Evolutionary conservation across 2,113 vertebrate species (phyloP).

Genomic region (Atractosteus spatula): DNA sequence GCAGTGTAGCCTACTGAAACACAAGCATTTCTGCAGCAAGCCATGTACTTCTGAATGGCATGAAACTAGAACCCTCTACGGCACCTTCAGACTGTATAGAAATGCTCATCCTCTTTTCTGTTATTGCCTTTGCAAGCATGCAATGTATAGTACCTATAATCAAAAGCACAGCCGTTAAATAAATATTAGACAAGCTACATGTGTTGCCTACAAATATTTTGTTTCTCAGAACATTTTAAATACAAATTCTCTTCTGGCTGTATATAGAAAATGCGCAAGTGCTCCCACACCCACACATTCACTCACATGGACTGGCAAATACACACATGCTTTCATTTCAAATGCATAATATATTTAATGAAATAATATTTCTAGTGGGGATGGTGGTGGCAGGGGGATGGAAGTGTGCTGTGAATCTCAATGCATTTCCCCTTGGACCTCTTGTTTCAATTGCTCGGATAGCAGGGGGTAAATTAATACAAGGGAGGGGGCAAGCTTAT

Average conservation of each 20-base stretch:
- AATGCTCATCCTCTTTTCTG: neutral
- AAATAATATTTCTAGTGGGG: slow-evolving; percentile 74
- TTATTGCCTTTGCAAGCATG: neutral
- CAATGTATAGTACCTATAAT: neutral
- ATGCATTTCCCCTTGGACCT: slow-evolving; percentile 55
- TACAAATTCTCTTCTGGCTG: no score
- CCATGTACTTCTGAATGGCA: neutral
- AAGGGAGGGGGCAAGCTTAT: slow-evolving; percentile 49
- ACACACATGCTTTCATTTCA: slow-evolving; percentile 57
- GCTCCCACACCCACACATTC: slow-evolving; percentile 47
- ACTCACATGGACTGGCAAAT: slow-evolving; percentile 41
- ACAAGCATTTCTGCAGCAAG: neutral
- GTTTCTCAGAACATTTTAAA: neutral
- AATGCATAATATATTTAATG: slow-evolving; percentile 78
- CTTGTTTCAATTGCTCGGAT: slow-evolving; percentile 62
- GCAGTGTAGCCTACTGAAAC: slow-evolving; percentile 6
- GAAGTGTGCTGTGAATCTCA: slow-evolving; percentile 66
- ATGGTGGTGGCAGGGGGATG: slow-evolving; percentile 61
- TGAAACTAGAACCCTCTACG: neutral
- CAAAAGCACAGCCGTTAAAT: no score
- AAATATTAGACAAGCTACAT: no score
- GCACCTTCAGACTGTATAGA: no score
- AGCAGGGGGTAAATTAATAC: slow-evolving; percentile 73
- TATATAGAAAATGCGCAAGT: slow-evolving; percentile 39
- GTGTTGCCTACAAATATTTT: no score